phyloP scores from a whole-genome alignment of 2,888 invertebrate genomes.

The Cerceris rybyensis region DNA sequence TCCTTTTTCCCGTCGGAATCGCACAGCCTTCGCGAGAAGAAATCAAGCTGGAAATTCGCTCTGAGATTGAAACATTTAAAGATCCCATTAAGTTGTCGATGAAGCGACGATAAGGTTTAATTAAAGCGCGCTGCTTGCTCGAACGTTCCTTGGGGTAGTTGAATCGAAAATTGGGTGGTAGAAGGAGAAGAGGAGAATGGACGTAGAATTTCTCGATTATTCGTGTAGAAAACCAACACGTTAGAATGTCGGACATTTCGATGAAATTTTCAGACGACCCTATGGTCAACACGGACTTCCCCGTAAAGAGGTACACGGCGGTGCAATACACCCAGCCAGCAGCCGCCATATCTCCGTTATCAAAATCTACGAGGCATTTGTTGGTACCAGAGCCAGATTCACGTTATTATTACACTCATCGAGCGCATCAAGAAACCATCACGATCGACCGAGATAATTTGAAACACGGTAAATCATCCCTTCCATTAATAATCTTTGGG shows the following conservation, averaged over 20 bases:
- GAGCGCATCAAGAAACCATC: conserved; percentile 80
- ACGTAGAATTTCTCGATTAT: not conserved
- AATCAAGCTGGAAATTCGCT: conserved; percentile 13
- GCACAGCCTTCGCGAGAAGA: not conserved
- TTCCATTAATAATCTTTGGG: not conserved
- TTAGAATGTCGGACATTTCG: conserved; percentile 26
- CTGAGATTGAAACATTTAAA: conserved; percentile 7
- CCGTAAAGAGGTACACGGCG: conserved; percentile 89
- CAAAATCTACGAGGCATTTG: conserved; percentile 91
- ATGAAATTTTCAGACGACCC: conserved; percentile 84
- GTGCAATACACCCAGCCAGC: conserved; percentile 91
- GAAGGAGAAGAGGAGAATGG: not conserved
- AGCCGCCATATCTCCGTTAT: conserved; percentile 87
- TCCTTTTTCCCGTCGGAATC: not conserved
- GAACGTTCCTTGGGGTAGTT: not conserved
- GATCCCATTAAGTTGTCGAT: not conserved
- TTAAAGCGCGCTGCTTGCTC: conserved; percentile 33
- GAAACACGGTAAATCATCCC: conserved; percentile 76
- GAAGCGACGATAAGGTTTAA: not conserved
- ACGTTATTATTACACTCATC: conserved; percentile 86
- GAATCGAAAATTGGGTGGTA: not conserved
- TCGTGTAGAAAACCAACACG: not conserved
- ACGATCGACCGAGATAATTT: conserved; percentile 80
- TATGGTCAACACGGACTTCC: conserved; percentile 89
- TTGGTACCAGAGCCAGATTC: conserved; percentile 86